Conservation (phyloP, 1,140 invertebrate genomes). For the Polypedilum pembai region DNA sequence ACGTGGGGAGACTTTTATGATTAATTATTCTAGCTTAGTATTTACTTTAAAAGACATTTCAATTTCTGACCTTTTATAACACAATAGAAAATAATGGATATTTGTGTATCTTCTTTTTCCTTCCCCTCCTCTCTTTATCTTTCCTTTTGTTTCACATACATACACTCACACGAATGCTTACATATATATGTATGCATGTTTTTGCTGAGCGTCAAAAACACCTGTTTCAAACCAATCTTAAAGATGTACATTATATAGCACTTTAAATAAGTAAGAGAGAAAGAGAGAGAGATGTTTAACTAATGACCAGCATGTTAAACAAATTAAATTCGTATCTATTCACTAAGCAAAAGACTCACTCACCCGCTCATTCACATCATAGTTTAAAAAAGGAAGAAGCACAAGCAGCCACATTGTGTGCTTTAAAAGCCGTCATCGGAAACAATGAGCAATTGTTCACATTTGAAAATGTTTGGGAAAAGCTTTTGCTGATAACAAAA, state of each 20-base stretch:
- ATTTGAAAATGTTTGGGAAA: constrained; percentile 10
- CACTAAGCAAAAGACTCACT: not conserved
- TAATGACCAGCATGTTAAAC: constrained; percentile 11
- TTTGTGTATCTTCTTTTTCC: not conserved
- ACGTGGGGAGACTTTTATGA: constrained; percentile 16
- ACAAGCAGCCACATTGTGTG: not conserved
- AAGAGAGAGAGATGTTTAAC: not conserved
- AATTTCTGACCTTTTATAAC: not conserved
- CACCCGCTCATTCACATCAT: too few relatives aligned
- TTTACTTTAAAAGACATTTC: constrained; percentile 12
- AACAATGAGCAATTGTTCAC: not conserved
- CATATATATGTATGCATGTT: not conserved
- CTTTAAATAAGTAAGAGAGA: not conserved
- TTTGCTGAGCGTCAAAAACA: not conserved
- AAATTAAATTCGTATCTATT: not conserved
- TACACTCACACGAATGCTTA: not conserved
- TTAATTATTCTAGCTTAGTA: not conserved
- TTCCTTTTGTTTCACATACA: too few relatives aligned
- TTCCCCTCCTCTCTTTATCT: not conserved
- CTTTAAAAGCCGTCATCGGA: constrained; percentile 11
- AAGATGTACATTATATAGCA: not conserved
- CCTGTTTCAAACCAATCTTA: constrained; percentile 14
- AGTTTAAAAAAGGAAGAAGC: not conserved
- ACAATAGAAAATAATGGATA: not conserved
- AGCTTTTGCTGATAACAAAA: constrained; percentile 15